Percentiles rank a stretch among this genome's conserved stretches.
Conservation (phyloP, 2,888 invertebrate genomes). For the Coenonympha arcania region DNA sequence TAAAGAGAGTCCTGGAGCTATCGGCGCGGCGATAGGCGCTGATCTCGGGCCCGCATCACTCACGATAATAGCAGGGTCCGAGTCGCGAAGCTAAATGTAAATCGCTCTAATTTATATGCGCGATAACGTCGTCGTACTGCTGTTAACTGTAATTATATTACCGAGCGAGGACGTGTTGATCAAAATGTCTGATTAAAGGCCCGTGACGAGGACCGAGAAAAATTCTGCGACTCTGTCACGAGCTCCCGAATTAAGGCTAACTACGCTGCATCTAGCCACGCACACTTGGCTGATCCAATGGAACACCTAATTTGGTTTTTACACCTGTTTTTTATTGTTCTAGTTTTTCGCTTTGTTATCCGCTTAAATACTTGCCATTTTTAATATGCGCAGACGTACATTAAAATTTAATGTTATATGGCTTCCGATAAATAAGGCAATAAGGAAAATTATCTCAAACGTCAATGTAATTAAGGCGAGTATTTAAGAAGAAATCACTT, state of each 20-base stretch:
- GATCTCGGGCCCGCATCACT: slow-evolving; percentile 63
- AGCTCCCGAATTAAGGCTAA: slow-evolving; percentile 26
- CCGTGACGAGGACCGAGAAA: slow-evolving; percentile 53
- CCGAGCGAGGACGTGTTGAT: slow-evolving; percentile 72
- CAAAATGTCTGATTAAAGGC: slow-evolving; percentile 68
- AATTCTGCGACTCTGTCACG: slow-evolving; percentile 34
- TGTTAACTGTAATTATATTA: slow-evolving; percentile 74
- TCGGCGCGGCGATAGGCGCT: slow-evolving; percentile 34
- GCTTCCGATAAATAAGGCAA: slow-evolving; percentile 4
- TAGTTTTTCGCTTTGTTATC: not conserved
- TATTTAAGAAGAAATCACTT: slow-evolving; percentile 10
- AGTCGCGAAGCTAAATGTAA: slow-evolving; percentile 71
- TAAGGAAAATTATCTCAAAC: slow-evolving; percentile 13
- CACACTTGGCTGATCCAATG: not conserved
- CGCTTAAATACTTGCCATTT: not conserved
- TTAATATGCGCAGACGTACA: not conserved
- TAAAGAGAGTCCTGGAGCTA: slow-evolving; percentile 25
- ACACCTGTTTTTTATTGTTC: not conserved
- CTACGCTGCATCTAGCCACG: slow-evolving; percentile 19
- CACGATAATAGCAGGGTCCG: slow-evolving; percentile 65
- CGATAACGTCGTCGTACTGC: slow-evolving; percentile 73
- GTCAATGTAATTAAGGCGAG: slow-evolving; percentile 12
- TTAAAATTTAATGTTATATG: not conserved
- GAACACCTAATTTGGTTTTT: slow-evolving; percentile 9
- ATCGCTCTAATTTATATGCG: slow-evolving; percentile 73